phyloP scores from a whole-genome alignment of 2,888 invertebrate species.

The Acanthosepion lycidas region DNA sequence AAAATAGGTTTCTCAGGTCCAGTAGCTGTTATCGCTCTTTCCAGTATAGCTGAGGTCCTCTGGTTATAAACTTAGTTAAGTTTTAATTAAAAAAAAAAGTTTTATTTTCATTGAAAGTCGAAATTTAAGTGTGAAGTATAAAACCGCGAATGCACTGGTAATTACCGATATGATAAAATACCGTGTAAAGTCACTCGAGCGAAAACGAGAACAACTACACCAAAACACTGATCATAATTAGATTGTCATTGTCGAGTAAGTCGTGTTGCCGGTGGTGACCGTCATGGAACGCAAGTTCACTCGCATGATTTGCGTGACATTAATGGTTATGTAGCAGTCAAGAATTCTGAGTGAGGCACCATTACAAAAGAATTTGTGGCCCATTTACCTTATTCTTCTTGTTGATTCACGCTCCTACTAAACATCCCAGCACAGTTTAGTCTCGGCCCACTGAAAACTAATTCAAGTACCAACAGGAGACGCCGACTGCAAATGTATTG shows the following conservation, averaged over 20 bases:
- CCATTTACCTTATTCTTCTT: background rate
- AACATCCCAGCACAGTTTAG: conserved; percentile 33
- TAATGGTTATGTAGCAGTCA: background rate
- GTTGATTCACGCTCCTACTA: background rate
- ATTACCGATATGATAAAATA: background rate
- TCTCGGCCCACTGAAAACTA: conserved; percentile 14
- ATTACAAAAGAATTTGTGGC: conserved; percentile 33
- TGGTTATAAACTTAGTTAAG: too few species aligned
- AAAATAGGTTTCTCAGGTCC: too few species aligned
- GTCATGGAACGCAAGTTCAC: background rate
- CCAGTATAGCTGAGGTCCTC: too few species aligned
- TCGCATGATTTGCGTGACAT: conserved; percentile 33
- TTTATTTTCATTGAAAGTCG: background rate
- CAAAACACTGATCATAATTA: background rate
- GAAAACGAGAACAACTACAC: background rate
- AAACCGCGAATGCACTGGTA: background rate
- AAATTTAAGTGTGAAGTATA: background rate
- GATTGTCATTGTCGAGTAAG: background rate
- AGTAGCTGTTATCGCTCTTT: too few species aligned
- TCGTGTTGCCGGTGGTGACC: background rate
- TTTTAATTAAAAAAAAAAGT: too few species aligned
- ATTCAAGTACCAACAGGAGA: conserved; percentile 33
- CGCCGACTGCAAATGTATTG: too few species aligned
- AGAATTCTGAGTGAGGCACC: background rate
- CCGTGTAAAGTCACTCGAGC: background rate